Conservation (phyloP, 64 coral and sea anemone species). For the Anthopleura sola region DNA sequence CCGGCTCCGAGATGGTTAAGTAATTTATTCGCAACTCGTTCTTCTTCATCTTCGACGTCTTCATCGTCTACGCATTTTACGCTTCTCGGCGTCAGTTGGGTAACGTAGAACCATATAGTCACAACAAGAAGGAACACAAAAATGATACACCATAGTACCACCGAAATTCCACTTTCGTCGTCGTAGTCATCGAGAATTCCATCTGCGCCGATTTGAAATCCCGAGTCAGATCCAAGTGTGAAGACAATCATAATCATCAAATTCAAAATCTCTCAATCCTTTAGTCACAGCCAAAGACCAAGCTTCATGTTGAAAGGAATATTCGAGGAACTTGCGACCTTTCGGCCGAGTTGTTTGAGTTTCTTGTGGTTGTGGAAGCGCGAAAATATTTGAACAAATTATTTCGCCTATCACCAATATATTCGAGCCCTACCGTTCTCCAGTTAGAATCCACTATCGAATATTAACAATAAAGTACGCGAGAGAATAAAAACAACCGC, state of each 20-base stretch:
- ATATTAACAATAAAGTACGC: not conserved
- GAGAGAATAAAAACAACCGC: not conserved
- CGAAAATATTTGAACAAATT: slow-evolving; percentile 14
- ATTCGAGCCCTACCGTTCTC: not conserved
- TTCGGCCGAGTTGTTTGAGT: not conserved
- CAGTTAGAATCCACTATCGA: not conserved
- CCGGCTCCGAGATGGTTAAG: slow-evolving; percentile 29
- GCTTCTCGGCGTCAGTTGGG: slow-evolving; percentile 48
- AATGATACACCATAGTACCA: slow-evolving; percentile 38
- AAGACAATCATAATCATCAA: not conserved
- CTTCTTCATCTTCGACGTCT: slow-evolving; percentile 37
- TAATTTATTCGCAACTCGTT: slow-evolving; percentile 43
- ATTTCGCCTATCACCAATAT: not conserved
- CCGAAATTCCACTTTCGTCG: slow-evolving; percentile 49
- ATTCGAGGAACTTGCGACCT: not conserved
- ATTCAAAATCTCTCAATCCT: not conserved
- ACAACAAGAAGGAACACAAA: slow-evolving; percentile 50
- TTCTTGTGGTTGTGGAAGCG: not conserved
- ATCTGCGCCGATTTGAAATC: slow-evolving; percentile 3
- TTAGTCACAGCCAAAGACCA: not conserved
- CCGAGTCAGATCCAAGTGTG: slow-evolving; percentile 1
- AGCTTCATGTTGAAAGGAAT: not conserved
- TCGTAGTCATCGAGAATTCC: slow-evolving; percentile 15
- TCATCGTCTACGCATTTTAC: not conserved
- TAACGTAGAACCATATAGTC: slow-evolving; percentile 64